Conservation (phyloP, 2,797 vertebrate species). For the Megalops cyprinoides region DNA sequence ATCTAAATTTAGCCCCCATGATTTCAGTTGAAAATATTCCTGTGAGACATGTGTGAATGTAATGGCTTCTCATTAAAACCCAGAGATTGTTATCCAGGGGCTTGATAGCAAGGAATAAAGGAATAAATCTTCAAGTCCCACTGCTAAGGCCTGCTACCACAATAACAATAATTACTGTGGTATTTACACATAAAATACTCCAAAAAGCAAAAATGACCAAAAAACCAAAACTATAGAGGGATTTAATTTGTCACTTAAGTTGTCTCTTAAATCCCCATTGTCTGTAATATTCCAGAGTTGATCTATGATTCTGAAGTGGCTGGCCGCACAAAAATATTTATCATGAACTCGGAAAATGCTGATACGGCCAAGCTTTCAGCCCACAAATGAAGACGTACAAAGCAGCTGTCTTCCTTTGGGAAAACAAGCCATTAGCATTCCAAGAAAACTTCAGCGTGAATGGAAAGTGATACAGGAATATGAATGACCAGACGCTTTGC, state of each 20-base stretch:
- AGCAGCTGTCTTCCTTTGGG: neutral
- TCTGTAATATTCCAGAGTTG: neutral
- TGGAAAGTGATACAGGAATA: neutral
- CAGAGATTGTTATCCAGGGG: neutral
- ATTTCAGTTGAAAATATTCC: neutral
- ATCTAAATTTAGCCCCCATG: neutral
- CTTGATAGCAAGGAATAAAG: neutral
- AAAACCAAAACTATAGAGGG: too few relatives aligned
- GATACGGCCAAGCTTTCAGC: neutral
- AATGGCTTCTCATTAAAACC: neutral
- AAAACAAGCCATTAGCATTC: neutral
- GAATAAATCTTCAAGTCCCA: neutral
- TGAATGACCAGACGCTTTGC: neutral
- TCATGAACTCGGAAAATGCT: neutral
- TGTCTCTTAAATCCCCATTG: neutral
- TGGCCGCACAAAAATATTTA: neutral
- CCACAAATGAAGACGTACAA: conserved; percentile 1
- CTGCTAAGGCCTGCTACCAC: neutral
- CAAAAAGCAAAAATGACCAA: neutral
- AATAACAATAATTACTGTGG: neutral
- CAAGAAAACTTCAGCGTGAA: neutral
- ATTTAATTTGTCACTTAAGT: too few relatives aligned
- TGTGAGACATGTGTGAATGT: neutral
- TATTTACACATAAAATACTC: neutral
- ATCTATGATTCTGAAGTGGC: neutral